phyloP scores from a whole-genome alignment of 2,113 vertebrate species.

The Strigops habroptila region DNA sequence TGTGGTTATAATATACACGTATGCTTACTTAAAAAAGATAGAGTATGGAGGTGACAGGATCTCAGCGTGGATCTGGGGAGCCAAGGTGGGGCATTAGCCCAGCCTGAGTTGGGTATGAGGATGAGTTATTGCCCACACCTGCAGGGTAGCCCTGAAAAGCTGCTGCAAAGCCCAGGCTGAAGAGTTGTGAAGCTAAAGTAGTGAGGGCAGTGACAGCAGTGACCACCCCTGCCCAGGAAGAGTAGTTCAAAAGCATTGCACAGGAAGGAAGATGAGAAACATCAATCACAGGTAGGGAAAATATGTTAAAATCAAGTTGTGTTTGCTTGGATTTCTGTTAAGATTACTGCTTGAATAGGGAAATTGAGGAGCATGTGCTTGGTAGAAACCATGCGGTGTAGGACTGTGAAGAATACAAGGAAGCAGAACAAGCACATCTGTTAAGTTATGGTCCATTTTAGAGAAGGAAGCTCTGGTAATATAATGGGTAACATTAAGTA shows the following conservation, averaged over 20 bases:
- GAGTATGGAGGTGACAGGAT: too few species aligned
- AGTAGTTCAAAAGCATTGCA: rapidly evolving
- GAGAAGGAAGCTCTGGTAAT: background rate
- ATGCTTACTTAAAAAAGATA: background rate
- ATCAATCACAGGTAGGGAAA: background rate
- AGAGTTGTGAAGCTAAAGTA: background rate
- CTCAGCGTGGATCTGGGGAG: background rate
- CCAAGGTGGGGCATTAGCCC: background rate
- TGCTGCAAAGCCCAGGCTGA: background rate
- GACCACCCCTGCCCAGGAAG: rapidly evolving
- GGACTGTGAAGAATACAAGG: background rate
- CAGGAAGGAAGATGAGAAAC: background rate
- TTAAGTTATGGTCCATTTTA: background rate
- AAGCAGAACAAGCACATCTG: background rate
- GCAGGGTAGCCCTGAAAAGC: background rate
- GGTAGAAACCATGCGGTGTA: background rate
- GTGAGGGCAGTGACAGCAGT: rapidly evolving
- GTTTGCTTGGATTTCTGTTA: background rate
- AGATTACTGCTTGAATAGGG: background rate
- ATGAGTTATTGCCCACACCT: background rate
- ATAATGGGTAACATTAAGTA: background rate
- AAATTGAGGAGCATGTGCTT: background rate
- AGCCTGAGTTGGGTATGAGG: background rate
- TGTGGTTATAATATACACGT: background rate
- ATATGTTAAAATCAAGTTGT: background rate